Evolutionary conservation across 2,888 invertebrate genomes (phyloP), one percentile per base, ranked within the genome.

Genomic region (Drosophila nigricruria): DNA sequence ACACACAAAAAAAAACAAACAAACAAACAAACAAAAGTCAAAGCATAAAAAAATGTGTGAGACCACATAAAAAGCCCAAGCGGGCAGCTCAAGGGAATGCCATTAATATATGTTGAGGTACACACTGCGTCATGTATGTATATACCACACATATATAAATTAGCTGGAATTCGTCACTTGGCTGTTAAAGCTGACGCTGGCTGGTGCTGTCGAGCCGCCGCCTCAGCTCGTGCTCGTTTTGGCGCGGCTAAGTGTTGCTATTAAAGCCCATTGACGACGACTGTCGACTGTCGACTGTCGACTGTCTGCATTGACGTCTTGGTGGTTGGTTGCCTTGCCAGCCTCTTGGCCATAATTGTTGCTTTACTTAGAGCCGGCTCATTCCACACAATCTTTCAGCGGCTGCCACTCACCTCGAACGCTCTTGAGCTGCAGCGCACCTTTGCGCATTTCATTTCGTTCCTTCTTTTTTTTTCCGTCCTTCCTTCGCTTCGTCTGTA

Each of bases 291-390:
- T 30, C 36, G 60, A 25, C 54, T 50, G 65, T 43, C 25, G 45
- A 5, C 27, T 27, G 45, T 69, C 62, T 69, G 63, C 62, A 68
- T 61, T 73, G 76, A 74, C 64, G 75, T 79, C 79, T 59, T 69
- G 70, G 34, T 45, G 27, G 61, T 43, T 45, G 27, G 61, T 43
- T 57, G 61, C 50, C 53, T 34, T 60, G 65, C 42, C 43, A 69
- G 69, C 68, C 88, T 85, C 74, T 85, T 72, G 71, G 76, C 81
- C 81, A 89, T 88, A 89, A 85, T 85, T 85, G 90, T 88, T 89
- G 85, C 88, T 86, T 88, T 88, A 89, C 89, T 84, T 87, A 81
- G 81, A 45, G 64, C 47, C 16, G 50, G 27, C 64, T 45, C 79
- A 65, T 65, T 36, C 78, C 80, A 53, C 50, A 27, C 20, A 57